phyloP scores from a whole-genome alignment of 1,140 invertebrate genomes.

The Euwallacea similis region DNA sequence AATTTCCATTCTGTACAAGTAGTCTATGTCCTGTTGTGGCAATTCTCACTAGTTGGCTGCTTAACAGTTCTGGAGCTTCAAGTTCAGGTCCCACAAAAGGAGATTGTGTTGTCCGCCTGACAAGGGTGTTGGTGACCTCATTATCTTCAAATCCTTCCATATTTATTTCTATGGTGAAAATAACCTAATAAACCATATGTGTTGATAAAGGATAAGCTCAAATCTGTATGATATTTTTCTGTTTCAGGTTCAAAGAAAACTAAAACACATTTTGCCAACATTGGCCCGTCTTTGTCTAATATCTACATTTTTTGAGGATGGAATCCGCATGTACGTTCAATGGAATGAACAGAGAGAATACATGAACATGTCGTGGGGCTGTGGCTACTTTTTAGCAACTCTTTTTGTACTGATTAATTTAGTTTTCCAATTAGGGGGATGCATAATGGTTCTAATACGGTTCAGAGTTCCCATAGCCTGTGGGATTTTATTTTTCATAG shows the following conservation, averaged over 20 bases:
- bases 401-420: conserved; percentile 94
- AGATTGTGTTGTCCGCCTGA: too few species aligned
- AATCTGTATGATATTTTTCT: background rate
- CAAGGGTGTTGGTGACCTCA: too few species aligned
- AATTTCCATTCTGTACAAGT: too few species aligned
- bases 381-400: conserved; percentile 89
- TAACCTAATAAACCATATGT: conserved; percentile 7
- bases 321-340: conserved; percentile 98
- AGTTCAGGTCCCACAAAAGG: too few species aligned
- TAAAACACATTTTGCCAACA: conserved; percentile 93
- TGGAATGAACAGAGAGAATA: conserved; percentile 98
- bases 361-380: conserved; percentile 98
- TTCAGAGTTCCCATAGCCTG: conserved; percentile 94
- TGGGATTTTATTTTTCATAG: conserved; percentile 93
- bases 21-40: too few species aligned
- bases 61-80: too few species aligned
- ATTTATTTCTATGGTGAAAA: background rate
- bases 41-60: too few species aligned
- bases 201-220: background rate
- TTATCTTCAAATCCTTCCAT: too few species aligned
- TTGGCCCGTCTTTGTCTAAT: conserved; percentile 96
- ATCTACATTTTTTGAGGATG: conserved; percentile 99
- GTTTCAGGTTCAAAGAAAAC: conserved; percentile 84
- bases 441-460: conserved; percentile 91
- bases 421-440: conserved; percentile 92